Conservation (phyloP, 1,140 invertebrate species). For the Rhopalosiphum padi region DNA sequence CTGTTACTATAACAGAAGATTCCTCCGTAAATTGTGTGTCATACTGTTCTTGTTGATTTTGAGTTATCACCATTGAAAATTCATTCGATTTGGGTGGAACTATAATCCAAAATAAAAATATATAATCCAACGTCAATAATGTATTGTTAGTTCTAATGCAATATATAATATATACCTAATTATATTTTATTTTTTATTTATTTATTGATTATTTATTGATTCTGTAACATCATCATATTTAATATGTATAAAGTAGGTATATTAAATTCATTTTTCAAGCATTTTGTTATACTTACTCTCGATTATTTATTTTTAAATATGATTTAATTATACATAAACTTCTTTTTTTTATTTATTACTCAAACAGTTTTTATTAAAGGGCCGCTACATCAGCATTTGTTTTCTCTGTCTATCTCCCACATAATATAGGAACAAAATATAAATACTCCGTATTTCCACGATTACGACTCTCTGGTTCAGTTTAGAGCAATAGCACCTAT, state of each 20-base stretch:
- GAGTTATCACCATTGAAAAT: slow-evolving; percentile 77
- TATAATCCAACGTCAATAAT: not conserved
- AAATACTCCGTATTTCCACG: too few relatives aligned
- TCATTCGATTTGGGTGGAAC: slow-evolving; percentile 62
- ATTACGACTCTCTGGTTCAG: too few relatives aligned
- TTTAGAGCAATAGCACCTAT: too few relatives aligned
- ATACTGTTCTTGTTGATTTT: slow-evolving; percentile 77
- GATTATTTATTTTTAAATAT: not conserved
- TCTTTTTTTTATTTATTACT: not conserved
- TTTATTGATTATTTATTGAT: not conserved
- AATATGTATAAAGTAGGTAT: too few relatives aligned
- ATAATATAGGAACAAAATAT: too few relatives aligned
- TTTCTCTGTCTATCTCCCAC: too few relatives aligned
- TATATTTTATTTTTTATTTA: too few relatives aligned
- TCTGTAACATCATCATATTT: not conserved
- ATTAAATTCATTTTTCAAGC: not conserved
- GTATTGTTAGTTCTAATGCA: too few relatives aligned
- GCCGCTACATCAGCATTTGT: too few relatives aligned
- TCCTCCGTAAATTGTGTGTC: slow-evolving; percentile 72
- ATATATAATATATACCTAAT: too few relatives aligned
- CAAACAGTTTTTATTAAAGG: not conserved
- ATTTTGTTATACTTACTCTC: not conserved
- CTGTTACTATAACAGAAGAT: not conserved
- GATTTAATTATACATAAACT: not conserved
- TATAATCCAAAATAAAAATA: not conserved